Evolutionary conservation across 2,113 vertebrate species (phyloP).

Genomic region (Paralichthys olivaceus): DNA sequence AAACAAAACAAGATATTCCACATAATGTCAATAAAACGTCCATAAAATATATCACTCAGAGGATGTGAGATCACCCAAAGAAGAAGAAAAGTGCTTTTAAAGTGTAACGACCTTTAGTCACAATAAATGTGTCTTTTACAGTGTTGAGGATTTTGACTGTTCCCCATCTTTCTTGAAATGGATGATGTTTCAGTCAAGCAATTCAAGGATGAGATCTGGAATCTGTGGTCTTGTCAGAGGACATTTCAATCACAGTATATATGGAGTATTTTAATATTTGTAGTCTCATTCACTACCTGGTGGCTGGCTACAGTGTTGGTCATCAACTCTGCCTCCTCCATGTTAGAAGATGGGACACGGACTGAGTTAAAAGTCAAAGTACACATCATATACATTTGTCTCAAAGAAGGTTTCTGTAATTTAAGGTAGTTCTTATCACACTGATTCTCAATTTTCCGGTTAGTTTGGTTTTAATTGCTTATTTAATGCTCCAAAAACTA

Average conservation of each 20-base stretch:
- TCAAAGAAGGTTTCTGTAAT: too few species aligned
- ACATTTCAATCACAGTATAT: conserved; percentile 3
- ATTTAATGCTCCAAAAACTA: too few species aligned
- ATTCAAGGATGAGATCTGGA: conserved; percentile 1
- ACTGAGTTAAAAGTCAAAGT: too few species aligned
- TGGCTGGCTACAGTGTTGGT: too few species aligned
- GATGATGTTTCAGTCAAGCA: conserved; percentile 40
- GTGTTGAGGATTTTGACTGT: conserved; percentile 35
- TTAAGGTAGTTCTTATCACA: too few species aligned
- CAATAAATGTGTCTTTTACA: conserved; percentile 55
- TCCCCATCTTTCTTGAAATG: conserved; percentile 38
- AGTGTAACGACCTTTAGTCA: conserved; percentile 45
- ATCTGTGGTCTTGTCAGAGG: conserved; percentile 7
- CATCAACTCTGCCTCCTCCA: too few species aligned
- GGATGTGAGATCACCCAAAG: conserved; percentile 54
- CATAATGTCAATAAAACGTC: conserved; percentile 55
- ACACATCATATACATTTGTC: too few species aligned
- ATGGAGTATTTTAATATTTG: not conserved
- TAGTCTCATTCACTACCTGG: not conserved
- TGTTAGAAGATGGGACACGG: too few species aligned
- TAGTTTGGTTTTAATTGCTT: too few species aligned
- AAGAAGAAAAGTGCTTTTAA: conserved; percentile 43
- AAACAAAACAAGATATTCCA: conserved; percentile 51
- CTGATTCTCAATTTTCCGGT: too few species aligned
- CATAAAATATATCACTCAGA: conserved; percentile 51